Evolutionary conservation across 2,113 vertebrate genomes (phyloP).

Genomic region (Bambusicola thoracicus): DNA sequence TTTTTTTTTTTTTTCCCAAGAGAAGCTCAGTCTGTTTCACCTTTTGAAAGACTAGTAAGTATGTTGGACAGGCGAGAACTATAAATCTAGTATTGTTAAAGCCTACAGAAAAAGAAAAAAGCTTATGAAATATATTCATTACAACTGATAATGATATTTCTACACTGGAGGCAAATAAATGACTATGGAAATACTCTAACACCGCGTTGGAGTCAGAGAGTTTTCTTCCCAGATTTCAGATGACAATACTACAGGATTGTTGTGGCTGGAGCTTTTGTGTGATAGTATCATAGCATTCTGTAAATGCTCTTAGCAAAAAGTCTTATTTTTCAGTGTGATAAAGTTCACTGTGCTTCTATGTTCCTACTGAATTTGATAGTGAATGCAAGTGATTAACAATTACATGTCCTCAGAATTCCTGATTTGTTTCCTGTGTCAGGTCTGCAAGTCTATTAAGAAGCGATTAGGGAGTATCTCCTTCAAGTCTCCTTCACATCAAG

Average conservation of each 20-base stretch:
- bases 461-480: slow-evolving; percentile 82
- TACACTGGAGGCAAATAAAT: slow-evolving; percentile 63
- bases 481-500: slow-evolving; percentile 83
- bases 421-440: slow-evolving; percentile 79
- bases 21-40: background rate
- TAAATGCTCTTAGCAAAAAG: slow-evolving; percentile 19
- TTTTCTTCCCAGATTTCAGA: no score
- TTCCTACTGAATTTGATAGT: slow-evolving; percentile 68
- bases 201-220: no score
- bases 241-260: slow-evolving; percentile 30
- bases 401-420: slow-evolving; percentile 78
- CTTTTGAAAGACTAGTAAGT: slow-evolving; percentile 43
- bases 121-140: slow-evolving; percentile 65
- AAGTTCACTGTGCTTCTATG: slow-evolving; percentile 58
- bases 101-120: slow-evolving; percentile 39
- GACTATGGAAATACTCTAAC: background rate
- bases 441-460: slow-evolving; percentile 79
- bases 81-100: slow-evolving; percentile 63
- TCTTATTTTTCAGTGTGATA: slow-evolving; percentile 37
- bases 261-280: slow-evolving; percentile 1
- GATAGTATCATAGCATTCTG: slow-evolving; percentile 33
- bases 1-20: no score
- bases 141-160: slow-evolving; percentile 36
- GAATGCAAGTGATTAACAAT: slow-evolving; percentile 78
- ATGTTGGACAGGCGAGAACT: slow-evolving; percentile 44